These are phyloP conservation scores for Hydropsyche betteni DNA, from an alignment of 2,888 invertebrate genomes.

Conservation along the genomic window DNA sequence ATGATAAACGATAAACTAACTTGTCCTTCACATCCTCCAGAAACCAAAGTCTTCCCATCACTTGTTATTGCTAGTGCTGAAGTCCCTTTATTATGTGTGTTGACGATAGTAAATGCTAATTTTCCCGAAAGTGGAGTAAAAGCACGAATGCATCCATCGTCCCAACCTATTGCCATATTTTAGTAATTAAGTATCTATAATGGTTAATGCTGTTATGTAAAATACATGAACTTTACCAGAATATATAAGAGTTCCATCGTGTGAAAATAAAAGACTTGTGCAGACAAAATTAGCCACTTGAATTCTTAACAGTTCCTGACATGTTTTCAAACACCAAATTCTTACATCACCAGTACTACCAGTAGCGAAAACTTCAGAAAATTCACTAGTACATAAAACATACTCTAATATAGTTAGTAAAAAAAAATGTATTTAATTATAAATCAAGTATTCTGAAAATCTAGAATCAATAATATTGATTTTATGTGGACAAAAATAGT, in stretches of 20 bases:
- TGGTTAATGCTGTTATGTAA: constrained; percentile 37
- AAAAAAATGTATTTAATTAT: not conserved
- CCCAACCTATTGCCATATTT: constrained; percentile 70
- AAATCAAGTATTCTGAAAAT: no score
- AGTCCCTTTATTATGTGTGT: constrained; percentile 90
- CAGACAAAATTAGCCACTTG: constrained; percentile 89
- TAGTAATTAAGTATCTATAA: not conserved
- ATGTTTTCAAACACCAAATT: constrained; percentile 81
- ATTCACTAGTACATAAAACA: constrained; percentile 65
- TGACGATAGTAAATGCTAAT: constrained; percentile 81
- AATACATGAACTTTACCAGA: constrained; percentile 64
- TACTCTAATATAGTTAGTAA: not conserved
- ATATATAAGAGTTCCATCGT: constrained; percentile 82
- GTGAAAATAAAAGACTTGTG: constrained; percentile 78
- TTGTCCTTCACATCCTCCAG: constrained; percentile 94
- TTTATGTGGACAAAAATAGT: no score
- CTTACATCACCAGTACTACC: constrained; percentile 86
- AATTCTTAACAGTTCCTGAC: constrained; percentile 84
- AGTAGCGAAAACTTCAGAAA: constrained; percentile 87
- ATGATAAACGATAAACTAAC: constrained; percentile 56
- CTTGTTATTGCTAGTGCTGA: constrained; percentile 82
- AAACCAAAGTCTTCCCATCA: constrained; percentile 77
- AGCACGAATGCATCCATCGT: constrained; percentile 82
- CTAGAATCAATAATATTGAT: no score
- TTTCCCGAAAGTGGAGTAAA: constrained; percentile 86